These are phyloP conservation scores for Pristionchus fissidentatus DNA, from an alignment of 2,888 invertebrate genomes.

Conservation along the genomic window DNA sequence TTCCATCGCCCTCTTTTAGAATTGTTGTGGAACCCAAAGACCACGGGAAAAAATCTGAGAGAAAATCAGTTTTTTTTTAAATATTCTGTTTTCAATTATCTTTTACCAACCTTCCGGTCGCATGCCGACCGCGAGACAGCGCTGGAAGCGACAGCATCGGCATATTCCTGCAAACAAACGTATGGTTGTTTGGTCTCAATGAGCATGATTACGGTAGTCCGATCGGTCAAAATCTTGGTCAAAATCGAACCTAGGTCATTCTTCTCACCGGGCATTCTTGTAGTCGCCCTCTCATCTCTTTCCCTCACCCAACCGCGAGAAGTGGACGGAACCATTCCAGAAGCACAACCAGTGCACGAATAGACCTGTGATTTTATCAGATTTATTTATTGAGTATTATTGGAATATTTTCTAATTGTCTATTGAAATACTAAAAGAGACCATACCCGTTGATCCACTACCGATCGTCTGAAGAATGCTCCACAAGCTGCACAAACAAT, in stretches of 20 bases:
- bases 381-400: too few relatives aligned
- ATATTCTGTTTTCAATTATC: too few relatives aligned
- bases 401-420: too few relatives aligned
- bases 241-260: too few relatives aligned
- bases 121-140: conserved; percentile 45
- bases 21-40: too few relatives aligned
- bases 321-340: conserved; percentile 13
- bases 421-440: not conserved
- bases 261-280: conserved; percentile 14
- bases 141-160: conserved; percentile 47
- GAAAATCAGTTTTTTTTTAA: too few relatives aligned
- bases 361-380: conserved; percentile 35
- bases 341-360: conserved; percentile 17
- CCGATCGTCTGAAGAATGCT: conserved; percentile 48
- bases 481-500: conserved; percentile 47
- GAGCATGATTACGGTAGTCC: too few relatives aligned
- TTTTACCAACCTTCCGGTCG: conserved; percentile 35
- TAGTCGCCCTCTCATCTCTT: conserved; percentile 6
- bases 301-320: not conserved
- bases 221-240: not conserved
- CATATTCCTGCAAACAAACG: conserved; percentile 33
- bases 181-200: too few relatives aligned
- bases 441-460: conserved; percentile 47
- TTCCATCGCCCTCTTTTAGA: too few relatives aligned
- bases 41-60: too few relatives aligned